Conservation (phyloP, 2,797 vertebrate species). For the Enteromius viviparus region DNA sequence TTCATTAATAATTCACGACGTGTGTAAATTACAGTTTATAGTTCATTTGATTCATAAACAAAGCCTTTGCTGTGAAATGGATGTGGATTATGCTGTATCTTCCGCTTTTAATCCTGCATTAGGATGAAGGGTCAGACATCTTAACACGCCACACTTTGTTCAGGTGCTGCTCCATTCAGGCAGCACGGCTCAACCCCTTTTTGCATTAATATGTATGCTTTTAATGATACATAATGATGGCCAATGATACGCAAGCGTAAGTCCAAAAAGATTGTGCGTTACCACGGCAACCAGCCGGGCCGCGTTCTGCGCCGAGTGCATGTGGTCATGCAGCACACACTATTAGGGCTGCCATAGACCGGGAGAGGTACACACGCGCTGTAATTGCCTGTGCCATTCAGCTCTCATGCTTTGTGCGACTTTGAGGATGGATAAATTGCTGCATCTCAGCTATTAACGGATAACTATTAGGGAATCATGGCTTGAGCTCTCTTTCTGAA, state of each 20-base stretch:
- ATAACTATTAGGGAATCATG: conserved; percentile 89
- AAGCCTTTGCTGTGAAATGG: conserved; percentile 44
- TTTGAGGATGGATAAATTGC: conserved; percentile 97
- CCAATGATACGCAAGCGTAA: conserved; percentile 92
- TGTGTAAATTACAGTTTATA: conserved; percentile 37
- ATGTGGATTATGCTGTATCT: conserved; percentile 49
- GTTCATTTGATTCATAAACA: conserved; percentile 52
- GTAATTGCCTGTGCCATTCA: conserved; percentile 98
- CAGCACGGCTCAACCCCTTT: conserved; percentile 76
- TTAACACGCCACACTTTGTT: conserved; percentile 69
- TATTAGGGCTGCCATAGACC: conserved; percentile 95
- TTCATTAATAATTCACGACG: conserved; percentile 37
- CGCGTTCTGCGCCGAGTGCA: conserved; percentile 86
- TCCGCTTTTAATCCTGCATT: conserved; percentile 51
- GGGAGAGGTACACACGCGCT: conserved; percentile 75
- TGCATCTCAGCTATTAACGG: conserved; percentile 87
- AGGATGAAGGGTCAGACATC: conserved; percentile 64
- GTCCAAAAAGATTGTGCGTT: conserved; percentile 85
- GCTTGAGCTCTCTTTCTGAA: conserved; percentile 79
- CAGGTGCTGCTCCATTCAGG: conserved; percentile 65
- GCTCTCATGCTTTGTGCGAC: conserved; percentile 91
- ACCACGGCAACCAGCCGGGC: conserved; percentile 91
- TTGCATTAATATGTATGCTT: conserved; percentile 95
- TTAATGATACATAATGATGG: conserved; percentile 99
- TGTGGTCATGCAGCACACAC: conserved; percentile 87